A percentile compares a stretch with the other conserved stretches of the same genome.
Conservation (phyloP, 2,113 vertebrate genomes). For the Macaca mulatta region DNA sequence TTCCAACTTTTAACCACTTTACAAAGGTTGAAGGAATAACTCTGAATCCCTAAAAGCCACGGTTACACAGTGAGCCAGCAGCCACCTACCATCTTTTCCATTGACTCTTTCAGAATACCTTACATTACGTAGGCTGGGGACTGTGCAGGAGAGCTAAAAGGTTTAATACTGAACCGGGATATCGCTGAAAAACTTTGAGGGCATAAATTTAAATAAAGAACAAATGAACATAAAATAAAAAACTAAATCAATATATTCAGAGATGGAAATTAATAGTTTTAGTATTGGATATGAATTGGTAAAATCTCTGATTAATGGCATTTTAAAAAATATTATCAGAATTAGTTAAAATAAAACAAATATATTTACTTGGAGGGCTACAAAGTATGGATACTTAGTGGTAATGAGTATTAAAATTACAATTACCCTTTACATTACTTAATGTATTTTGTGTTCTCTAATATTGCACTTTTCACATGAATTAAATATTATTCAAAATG, state of each 20-base stretch:
- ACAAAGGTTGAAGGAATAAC: not conserved
- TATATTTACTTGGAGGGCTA: not conserved
- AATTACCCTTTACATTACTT: not conserved
- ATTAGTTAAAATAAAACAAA: not conserved
- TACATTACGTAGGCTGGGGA: no score
- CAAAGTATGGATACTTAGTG: not conserved
- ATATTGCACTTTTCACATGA: not conserved
- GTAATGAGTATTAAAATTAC: not conserved
- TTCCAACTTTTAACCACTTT: not conserved
- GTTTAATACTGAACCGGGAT: not conserved
- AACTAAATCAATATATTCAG: not conserved
- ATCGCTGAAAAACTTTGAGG: not conserved
- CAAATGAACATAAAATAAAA: not conserved
- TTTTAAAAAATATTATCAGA: not conserved
- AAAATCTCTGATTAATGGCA: not conserved
- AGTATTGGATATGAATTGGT: not conserved
- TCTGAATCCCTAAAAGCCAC: no score
- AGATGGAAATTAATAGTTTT: not conserved
- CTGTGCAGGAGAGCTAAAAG: no score
- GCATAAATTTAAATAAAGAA: not conserved
- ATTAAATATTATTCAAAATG: not conserved
- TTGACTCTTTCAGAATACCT: no score
- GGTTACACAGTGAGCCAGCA: no score
- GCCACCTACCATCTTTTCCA: no score
- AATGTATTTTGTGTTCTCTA: not conserved